These are phyloP conservation scores for Tetragonisca angustula DNA, from an alignment of 2,888 invertebrate species.

Conservation along the genomic window DNA sequence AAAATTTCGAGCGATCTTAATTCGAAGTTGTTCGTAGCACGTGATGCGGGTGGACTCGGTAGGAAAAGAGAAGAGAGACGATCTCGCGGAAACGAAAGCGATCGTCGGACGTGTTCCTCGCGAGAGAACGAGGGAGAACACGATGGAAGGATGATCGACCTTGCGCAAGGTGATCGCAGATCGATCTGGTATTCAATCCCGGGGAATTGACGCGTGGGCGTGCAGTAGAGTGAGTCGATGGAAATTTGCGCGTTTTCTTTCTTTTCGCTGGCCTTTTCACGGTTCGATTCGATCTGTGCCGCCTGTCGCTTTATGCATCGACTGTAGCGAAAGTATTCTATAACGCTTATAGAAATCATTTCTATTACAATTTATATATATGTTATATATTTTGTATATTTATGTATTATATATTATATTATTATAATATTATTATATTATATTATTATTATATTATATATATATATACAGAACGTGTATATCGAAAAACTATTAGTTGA, in stretches of 20 bases:
- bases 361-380: not conserved
- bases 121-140: constrained; percentile 28
- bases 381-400: too few relatives aligned
- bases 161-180: constrained; percentile 61
- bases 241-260: constrained; percentile 46
- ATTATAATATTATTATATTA: too few relatives aligned
- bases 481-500: too few relatives aligned
- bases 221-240: constrained; percentile 24
- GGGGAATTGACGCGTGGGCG: constrained; percentile 24
- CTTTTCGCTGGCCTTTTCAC: constrained; percentile 19
- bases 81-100: not conserved
- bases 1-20: too few relatives aligned
- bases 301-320: not conserved
- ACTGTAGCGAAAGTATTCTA: not conserved
- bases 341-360: not conserved
- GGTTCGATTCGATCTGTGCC: constrained; percentile 7
- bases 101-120: not conserved
- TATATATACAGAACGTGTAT: too few relatives aligned
- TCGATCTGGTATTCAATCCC: constrained; percentile 46
- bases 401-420: too few relatives aligned
- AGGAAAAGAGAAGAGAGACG: not conserved
- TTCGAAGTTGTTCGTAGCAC: not conserved
- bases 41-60: not conserved
- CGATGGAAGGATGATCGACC: constrained; percentile 51
- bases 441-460: too few relatives aligned